Evolutionary conservation across 2,113 vertebrate species (phyloP).

Genomic region (Eidolon helvum): DNA sequence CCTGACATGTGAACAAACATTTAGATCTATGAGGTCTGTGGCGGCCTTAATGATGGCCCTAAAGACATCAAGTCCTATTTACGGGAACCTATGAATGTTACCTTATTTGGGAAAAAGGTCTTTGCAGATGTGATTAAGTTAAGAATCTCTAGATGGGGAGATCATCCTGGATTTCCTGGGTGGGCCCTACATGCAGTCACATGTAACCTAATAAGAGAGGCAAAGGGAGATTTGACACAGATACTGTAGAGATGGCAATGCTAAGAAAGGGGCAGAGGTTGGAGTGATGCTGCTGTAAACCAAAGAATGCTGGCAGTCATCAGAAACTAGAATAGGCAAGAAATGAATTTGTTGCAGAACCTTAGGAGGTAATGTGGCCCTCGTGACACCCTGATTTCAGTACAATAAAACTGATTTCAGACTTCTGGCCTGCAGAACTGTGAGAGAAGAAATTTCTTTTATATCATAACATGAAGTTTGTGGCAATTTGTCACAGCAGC

Average conservation of each 20-base stretch:
- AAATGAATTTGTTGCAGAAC: no score
- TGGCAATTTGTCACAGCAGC: neutral
- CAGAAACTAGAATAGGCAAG: neutral
- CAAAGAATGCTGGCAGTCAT: neutral
- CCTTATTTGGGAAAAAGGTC: neutral
- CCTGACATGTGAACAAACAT: slow-evolving; percentile 2
- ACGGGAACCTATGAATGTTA: neutral
- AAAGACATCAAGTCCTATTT: neutral
- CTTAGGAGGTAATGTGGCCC: neutral
- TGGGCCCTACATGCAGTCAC: neutral
- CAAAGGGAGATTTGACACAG: neutral
- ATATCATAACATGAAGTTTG: neutral
- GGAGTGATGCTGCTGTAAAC: neutral
- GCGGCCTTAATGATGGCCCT: neutral
- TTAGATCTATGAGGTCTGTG: neutral
- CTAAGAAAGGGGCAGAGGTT: neutral
- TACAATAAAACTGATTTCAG: neutral
- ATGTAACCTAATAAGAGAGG: neutral
- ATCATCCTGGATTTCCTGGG: neutral
- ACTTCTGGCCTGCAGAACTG: neutral
- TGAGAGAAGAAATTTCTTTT: neutral
- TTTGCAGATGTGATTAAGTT: neutral
- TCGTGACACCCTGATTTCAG: neutral
- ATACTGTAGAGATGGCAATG: neutral
- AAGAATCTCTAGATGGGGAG: neutral